A percentile compares a stretch with the other conserved stretches of the same genome.
Conservation (phyloP, 1,140 invertebrate species). For the Drosophila tsacasi region DNA sequence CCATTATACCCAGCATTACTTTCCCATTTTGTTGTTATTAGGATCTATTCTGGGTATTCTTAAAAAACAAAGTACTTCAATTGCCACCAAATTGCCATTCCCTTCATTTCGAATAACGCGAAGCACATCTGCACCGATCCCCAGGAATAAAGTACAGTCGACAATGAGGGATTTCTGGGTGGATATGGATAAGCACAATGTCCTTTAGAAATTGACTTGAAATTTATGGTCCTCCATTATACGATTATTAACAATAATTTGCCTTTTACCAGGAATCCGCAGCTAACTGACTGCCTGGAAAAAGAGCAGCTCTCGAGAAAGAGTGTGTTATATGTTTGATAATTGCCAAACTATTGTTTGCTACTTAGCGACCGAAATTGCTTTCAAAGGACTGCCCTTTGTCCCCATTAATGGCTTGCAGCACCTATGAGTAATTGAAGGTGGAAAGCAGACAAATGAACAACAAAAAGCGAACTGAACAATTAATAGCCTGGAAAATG, state of each 20-base stretch:
- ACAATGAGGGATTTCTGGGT: slow-evolving; percentile 5
- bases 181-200: slow-evolving; percentile 16
- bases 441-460: slow-evolving; percentile 45
- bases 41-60: slow-evolving; percentile 24
- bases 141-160: slow-evolving; percentile 9
- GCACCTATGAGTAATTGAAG: slow-evolving; percentile 54
- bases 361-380: slow-evolving; percentile 64
- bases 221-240: slow-evolving; percentile 56
- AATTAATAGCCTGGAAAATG: slow-evolving; percentile 55
- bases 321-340: slow-evolving; percentile 41
- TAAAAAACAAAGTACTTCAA: slow-evolving; percentile 27
- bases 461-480: slow-evolving; percentile 40
- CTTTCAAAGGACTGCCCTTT: slow-evolving; percentile 48
- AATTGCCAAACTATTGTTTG: slow-evolving; percentile 61
- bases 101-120: slow-evolving; percentile 8
- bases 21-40: slow-evolving; percentile 46
- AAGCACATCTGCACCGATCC: slow-evolving; percentile 6
- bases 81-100: slow-evolving; percentile 33
- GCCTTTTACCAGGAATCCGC: slow-evolving; percentile 39
- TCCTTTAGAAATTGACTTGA: slow-evolving; percentile 44
- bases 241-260: slow-evolving; percentile 58
- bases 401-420: slow-evolving; percentile 40
- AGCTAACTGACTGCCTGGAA: slow-evolving; percentile 17
- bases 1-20: slow-evolving; percentile 30
- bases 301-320: slow-evolving; percentile 41